Percentiles rank a stretch among this genome's conserved stretches.
phyloP scores from a whole-genome alignment of 2,888 invertebrate species.

The Mythimna ferrago region DNA sequence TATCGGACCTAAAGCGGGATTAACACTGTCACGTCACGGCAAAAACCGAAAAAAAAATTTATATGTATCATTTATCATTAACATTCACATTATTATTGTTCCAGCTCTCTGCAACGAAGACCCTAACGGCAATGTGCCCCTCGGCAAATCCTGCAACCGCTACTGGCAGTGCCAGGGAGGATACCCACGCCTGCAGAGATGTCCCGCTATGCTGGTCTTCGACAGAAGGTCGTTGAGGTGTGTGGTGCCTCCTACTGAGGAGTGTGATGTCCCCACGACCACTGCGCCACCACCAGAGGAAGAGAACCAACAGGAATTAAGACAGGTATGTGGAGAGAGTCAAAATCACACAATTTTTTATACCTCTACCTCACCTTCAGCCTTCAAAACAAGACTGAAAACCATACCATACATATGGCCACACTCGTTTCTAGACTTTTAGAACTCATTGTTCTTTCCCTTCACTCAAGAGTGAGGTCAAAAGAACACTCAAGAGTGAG shows the following conservation, averaged over 20 bases:
- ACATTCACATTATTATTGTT: constrained; percentile 63
- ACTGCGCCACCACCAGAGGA: constrained; percentile 92
- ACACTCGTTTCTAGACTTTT: too few species aligned
- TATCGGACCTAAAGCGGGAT: too few species aligned
- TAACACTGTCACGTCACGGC: too few species aligned
- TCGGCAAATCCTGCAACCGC: constrained; percentile 97
- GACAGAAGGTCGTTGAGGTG: constrained; percentile 95
- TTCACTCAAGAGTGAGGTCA: too few species aligned
- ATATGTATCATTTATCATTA: too few species aligned
- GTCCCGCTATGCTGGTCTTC: constrained; percentile 97
- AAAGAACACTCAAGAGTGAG: too few species aligned
- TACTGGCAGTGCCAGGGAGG: constrained; percentile 99
- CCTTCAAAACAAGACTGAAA: too few species aligned
- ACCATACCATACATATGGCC: too few species aligned
- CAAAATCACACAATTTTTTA: not conserved
- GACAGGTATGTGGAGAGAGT: constrained; percentile 73
- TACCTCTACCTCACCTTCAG: too few species aligned
- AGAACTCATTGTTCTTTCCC: too few species aligned
- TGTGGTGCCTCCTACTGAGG: constrained; percentile 97
- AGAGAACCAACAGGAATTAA: constrained; percentile 82
- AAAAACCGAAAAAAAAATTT: too few species aligned
- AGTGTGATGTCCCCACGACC: constrained; percentile 96
- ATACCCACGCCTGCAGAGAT: constrained; percentile 97
- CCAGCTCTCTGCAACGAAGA: constrained; percentile 97
- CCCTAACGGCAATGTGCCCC: constrained; percentile 97